Conservation (phyloP, 2,888 invertebrate genomes). For the Scaptomyza cyrtandrae region DNA sequence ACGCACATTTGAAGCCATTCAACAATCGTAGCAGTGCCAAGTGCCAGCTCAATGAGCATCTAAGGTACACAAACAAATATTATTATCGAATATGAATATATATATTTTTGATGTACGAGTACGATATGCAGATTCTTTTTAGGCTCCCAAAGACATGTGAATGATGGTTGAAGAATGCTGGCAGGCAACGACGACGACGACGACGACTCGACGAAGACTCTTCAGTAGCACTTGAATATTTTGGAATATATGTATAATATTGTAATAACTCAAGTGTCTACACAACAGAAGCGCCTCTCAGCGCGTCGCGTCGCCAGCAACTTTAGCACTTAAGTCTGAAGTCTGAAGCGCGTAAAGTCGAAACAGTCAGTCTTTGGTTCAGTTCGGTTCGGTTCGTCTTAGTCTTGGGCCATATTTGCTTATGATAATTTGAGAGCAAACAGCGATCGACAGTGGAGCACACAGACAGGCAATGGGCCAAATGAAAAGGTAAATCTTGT, state of each 20-base stretch:
- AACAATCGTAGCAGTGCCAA: conserved; percentile 36
- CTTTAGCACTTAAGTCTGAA: conserved; percentile 77
- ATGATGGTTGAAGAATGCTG: conserved; percentile 31
- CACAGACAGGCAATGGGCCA: conserved; percentile 12
- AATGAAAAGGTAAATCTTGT: conserved; percentile 54
- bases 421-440: conserved; percentile 83
- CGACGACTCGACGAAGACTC: conserved; percentile 10
- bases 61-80: conserved; percentile 66
- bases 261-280: conserved; percentile 77
- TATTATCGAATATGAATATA: conserved; percentile 35
- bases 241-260: conserved; percentile 72
- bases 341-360: conserved; percentile 68
- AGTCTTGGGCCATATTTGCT: conserved; percentile 74
- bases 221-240: conserved; percentile 77
- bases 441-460: conserved; percentile 69
- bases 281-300: conserved; percentile 74
- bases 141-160: conserved; percentile 18
- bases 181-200: conserved; percentile 2
- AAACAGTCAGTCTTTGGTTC: conserved; percentile 49
- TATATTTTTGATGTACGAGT: background rate
- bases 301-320: conserved; percentile 80
- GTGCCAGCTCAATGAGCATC: conserved; percentile 67
- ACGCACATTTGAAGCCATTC: conserved; percentile 48
- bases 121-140: conserved; percentile 48
- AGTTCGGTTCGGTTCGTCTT: conserved; percentile 17